These are phyloP conservation scores for Amazona guildingii DNA, from an alignment of 2,113 vertebrate genomes.

Conservation along the genomic window DNA sequence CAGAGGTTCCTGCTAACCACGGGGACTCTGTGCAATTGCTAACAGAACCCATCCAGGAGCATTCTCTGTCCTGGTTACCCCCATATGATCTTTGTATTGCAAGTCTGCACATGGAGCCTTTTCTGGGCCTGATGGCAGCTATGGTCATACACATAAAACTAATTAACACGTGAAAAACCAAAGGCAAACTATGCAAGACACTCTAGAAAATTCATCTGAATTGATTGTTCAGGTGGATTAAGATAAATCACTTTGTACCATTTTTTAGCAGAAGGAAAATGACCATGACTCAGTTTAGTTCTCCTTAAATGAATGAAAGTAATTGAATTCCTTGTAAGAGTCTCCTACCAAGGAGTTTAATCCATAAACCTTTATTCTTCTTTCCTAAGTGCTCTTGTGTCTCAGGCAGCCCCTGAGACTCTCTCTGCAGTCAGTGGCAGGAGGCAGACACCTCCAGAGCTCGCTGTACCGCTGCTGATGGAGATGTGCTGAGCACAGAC, in stretches of 20 bases:
- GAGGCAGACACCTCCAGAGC: neutral
- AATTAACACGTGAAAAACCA: slow-evolving; percentile 43
- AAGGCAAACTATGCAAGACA: slow-evolving; percentile 17
- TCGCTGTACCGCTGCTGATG: accelerated
- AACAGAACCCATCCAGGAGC: neutral
- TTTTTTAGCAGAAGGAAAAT: slow-evolving; percentile 36
- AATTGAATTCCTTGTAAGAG: neutral
- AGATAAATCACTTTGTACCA: neutral
- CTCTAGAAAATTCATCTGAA: slow-evolving; percentile 43
- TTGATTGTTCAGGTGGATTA: slow-evolving; percentile 57
- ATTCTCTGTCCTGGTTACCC: neutral
- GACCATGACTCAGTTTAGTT: neutral
- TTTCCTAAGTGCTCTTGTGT: neutral
- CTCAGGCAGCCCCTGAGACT: neutral
- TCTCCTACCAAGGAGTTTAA: neutral
- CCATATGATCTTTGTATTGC: neutral
- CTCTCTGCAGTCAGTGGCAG: neutral
- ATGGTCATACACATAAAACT: neutral
- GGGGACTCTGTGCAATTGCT: neutral
- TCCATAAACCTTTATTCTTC: slow-evolving; percentile 26
- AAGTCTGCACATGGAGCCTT: neutral
- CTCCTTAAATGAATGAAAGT: neutral
- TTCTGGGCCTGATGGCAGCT: neutral
- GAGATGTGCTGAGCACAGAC: neutral
- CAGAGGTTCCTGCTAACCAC: neutral